Evolutionary conservation across 2,888 invertebrate species (phyloP).

Genomic region (Drosophila merina): DNA sequence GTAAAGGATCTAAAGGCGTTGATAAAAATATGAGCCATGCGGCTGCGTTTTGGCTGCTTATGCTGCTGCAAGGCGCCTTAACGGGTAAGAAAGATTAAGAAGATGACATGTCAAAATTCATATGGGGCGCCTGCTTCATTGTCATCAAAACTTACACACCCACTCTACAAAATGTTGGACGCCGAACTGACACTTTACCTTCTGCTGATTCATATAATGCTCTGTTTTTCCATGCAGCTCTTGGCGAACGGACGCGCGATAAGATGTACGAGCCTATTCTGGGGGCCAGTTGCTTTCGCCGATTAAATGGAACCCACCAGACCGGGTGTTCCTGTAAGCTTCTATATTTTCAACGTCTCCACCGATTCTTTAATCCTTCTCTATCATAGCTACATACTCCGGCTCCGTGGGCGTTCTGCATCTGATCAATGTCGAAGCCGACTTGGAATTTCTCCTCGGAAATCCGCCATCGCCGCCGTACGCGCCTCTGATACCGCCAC

Average conservation of each 20-base stretch:
- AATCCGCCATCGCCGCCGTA: constrained; percentile 92
- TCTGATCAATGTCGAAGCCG: constrained; percentile 87
- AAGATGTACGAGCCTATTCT: constrained; percentile 91
- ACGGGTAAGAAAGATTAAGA: constrained; percentile 46
- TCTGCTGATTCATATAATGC: constrained; percentile 49
- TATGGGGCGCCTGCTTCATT: background rate
- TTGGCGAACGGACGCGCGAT: constrained; percentile 87
- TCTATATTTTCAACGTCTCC: background rate
- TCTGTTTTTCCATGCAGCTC: constrained; percentile 49
- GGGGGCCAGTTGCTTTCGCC: constrained; percentile 92
- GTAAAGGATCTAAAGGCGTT: background rate
- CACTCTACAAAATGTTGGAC: background rate
- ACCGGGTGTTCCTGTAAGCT: constrained; percentile 96
- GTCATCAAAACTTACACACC: constrained; percentile 4
- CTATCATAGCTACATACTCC: constrained; percentile 84
- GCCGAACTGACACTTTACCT: background rate
- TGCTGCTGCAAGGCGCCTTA: constrained; percentile 45
- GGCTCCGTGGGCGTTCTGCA: constrained; percentile 95
- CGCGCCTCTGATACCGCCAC: constrained; percentile 89
- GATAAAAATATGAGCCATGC: constrained; percentile 54
- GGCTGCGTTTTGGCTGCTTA: constrained; percentile 58
- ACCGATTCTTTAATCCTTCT: background rate
- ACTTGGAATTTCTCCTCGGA: constrained; percentile 89
- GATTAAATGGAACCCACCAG: constrained; percentile 97
- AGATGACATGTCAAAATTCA: background rate